Evolutionary conservation across 2,113 vertebrate species (phyloP), one percentile per base, ranked within the genome.

Genomic region (Silurus glanis): DNA sequence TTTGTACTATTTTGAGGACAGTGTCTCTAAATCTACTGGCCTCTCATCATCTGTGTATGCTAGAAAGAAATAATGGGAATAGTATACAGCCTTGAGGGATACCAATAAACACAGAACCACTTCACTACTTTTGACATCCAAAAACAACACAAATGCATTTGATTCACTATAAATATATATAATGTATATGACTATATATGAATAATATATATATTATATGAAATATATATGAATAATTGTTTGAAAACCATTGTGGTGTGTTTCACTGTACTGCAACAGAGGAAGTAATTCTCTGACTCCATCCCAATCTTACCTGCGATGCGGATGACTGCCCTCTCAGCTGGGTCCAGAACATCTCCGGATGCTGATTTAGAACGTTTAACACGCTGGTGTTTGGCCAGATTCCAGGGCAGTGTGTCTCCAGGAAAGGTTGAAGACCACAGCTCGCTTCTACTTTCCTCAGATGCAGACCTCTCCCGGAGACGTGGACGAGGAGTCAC

Each of bases 351-450:
- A 79, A 98, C 97, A 0, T 96, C 96, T 66, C 95, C 95, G 0
- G 95, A 95, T 0, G 95, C 92, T 0, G 96, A 96, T 67, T 95
- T 95, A 67, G 96, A 94, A 19, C 96, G 95, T 85, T 97, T 96
- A 88, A 95, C 94, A 19, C 96, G 93, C 83, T 98, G 97, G 59
- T 97, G 96, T 71, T 97, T 98, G 90, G 95, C 94, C 79, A 98
- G 94, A 92, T 99, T 99, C 97, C 97, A 99, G 71, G 97, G 97
- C 89, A 99, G 88, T 0, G 97, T 98, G 95, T 99, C 97, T 69
- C 97, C 97, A 0, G 94, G 95, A 64, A 92, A 93, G 0, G 96
- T 91, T 0, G 94, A 92, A 37, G 89, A 91, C 69, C 90, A 90
- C 90, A 93, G 90, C 2, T 95, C 95, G 0, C 93, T 95, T 78